Conservation (phyloP, 2,113 vertebrate genomes). For the Mesocricetus auratus region DNA sequence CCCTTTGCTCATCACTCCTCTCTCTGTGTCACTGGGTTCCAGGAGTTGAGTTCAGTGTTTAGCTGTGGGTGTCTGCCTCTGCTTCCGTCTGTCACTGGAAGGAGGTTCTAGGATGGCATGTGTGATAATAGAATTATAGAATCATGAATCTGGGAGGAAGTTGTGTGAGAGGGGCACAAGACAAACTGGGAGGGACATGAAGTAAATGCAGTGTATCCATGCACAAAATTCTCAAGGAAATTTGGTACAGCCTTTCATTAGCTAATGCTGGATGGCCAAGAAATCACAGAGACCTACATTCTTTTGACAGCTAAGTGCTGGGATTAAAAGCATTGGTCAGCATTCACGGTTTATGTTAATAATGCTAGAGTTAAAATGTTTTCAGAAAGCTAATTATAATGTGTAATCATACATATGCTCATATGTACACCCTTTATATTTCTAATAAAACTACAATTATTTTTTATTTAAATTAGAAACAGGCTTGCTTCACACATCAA, state of each 20-base stretch:
- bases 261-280: background rate
- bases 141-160: background rate
- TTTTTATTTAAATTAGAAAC: too few species aligned
- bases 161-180: background rate
- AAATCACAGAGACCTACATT: background rate
- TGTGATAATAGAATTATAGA: background rate
- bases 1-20: too few species aligned
- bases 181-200: background rate
- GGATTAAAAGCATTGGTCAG: background rate
- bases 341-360: background rate
- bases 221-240: background rate
- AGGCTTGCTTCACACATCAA: too few species aligned
- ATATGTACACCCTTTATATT: background rate
- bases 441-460: background rate
- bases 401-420: background rate
- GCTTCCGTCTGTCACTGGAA: too few species aligned
- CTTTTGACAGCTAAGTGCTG: too few species aligned
- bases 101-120: too few species aligned
- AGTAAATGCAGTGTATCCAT: background rate
- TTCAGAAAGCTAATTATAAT: background rate
- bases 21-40: too few species aligned
- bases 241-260: background rate
- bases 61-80: too few species aligned
- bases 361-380: background rate
- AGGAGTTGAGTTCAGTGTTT: too few species aligned